Evolutionary conservation across 2,888 invertebrate species (phyloP), one percentile per base, ranked within the genome.

Genomic region (Eupithecia inturbata): DNA sequence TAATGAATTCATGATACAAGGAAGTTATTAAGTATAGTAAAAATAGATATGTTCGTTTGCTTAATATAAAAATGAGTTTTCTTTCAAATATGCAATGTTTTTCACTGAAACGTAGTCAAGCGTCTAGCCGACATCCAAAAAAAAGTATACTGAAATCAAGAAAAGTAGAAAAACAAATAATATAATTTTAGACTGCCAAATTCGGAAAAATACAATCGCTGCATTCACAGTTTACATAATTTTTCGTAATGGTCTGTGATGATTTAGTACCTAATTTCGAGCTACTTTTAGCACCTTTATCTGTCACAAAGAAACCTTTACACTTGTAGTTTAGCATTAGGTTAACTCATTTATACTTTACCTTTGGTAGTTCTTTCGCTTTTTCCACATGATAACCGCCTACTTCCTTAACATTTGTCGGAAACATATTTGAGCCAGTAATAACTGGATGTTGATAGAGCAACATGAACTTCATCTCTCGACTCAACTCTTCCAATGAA

Each of bases 341-440:
- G 10, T 1, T 33, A 33, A 14, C 12, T 36, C 63, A 10, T 53
- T 53, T 53, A 3, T 26, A 57, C 26, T 57, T 85, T 83, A 92
- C 93, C 70, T 82, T 66, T 0, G 95, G 91, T 36, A 96, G 76
- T 31, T 91, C 83, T 69, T 92, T 90, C 0, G 88, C 79, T 70
- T 88, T 80, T 14, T 85, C 85, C 1, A 96, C 91, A 76, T 96
- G 95, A 73, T 95, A 91, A 3, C 96, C 96, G 36, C 95, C 95
- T 1, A 96, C 94, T 89, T 96, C 96, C 26, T 96, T 91, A 0
- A 96, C 88, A 78, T 95, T 95, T 0, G 95, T 91, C 0, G 95
- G 89, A n/a, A 90, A 83, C 0, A 96, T 94, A 19, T 89, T 88
- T 0, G 95, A 88, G 0, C 95, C 95, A 71, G 93, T 91, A 0